Evolutionary conservation across 2,888 invertebrate genomes (phyloP).

Genomic region (Dastarcus helophoroides): DNA sequence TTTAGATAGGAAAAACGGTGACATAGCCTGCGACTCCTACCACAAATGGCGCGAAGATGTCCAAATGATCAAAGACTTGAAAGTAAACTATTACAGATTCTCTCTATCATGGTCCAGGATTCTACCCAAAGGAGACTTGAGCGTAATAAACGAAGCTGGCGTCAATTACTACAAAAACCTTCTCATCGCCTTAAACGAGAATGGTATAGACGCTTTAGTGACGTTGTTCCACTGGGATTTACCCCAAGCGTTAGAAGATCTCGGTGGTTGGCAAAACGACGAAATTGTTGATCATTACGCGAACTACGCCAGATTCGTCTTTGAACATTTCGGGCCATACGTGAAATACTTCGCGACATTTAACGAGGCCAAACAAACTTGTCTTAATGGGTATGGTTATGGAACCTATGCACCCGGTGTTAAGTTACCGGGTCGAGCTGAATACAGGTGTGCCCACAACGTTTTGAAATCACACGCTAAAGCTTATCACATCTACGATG

Average conservation of each 20-base stretch:
- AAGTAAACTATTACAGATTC: conserved; percentile 32
- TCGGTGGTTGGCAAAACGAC: conserved; percentile 11
- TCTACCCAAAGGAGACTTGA: conserved; percentile 41
- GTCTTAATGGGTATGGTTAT: conserved; percentile 14
- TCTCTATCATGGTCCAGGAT: conserved; percentile 55
- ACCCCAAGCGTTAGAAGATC: conserved; percentile 21
- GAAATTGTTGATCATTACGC: conserved; percentile 16
- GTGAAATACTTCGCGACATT: conserved; percentile 23
- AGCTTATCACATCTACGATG: conserved; percentile 34
- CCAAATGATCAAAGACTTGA: conserved; percentile 14
- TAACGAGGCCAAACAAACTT: conserved; percentile 19
- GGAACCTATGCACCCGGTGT: conserved; percentile 15
- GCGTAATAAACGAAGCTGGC: conserved; percentile 46
- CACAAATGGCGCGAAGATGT: conserved; percentile 15
- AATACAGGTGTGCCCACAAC: conserved; percentile 46
- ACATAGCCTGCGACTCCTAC: conserved; percentile 17
- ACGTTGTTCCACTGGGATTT: conserved; percentile 47
- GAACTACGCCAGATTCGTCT: conserved; percentile 20
- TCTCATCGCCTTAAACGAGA: conserved; percentile 47
- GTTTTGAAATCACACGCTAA: conserved; percentile 37
- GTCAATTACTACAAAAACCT: conserved; percentile 52
- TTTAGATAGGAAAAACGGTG: conserved; percentile 12
- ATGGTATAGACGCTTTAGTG: conserved; percentile 49
- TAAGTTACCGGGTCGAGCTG: conserved; percentile 28
- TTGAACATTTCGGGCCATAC: conserved; percentile 18